Evolutionary conservation across 2,888 invertebrate species (phyloP).

Genomic region (Diabrotica balteata): DNA sequence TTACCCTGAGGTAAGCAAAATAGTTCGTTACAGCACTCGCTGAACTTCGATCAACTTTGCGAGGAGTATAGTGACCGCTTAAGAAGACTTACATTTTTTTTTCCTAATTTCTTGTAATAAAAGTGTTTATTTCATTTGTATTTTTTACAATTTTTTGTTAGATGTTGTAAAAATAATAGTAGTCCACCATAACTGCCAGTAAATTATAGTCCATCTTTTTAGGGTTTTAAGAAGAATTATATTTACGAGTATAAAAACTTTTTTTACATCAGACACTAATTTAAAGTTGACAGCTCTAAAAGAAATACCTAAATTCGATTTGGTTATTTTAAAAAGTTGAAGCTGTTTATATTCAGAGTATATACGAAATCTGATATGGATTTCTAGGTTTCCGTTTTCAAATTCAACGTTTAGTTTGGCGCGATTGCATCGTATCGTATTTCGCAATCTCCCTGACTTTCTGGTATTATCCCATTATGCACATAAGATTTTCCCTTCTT

Average conservation of each 20-base stretch:
- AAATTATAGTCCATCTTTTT: too few relatives aligned
- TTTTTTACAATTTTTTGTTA: too few relatives aligned
- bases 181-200: too few relatives aligned
- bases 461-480: slow-evolving; percentile 30
- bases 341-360: slow-evolving; percentile 23
- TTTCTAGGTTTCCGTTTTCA: slow-evolving; percentile 27
- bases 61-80: too few relatives aligned
- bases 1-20: too few relatives aligned
- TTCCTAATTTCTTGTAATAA: too few relatives aligned
- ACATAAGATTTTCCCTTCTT: slow-evolving; percentile 33
- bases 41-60: too few relatives aligned
- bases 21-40: too few relatives aligned
- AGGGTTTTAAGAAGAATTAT: too few relatives aligned
- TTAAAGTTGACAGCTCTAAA: neutral
- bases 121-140: too few relatives aligned
- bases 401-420: slow-evolving; percentile 29
- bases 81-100: too few relatives aligned
- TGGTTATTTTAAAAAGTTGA: slow-evolving; percentile 15
- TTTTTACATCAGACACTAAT: neutral
- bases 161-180: too few relatives aligned
- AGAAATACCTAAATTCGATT: slow-evolving; percentile 8
- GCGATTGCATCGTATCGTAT: slow-evolving; percentile 32
- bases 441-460: slow-evolving; percentile 27
- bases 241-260: neutral
- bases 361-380: slow-evolving; percentile 28